Evolutionary conservation across 2,113 vertebrate species (phyloP).

Genomic region (Deroptyus accipitrinus): DNA sequence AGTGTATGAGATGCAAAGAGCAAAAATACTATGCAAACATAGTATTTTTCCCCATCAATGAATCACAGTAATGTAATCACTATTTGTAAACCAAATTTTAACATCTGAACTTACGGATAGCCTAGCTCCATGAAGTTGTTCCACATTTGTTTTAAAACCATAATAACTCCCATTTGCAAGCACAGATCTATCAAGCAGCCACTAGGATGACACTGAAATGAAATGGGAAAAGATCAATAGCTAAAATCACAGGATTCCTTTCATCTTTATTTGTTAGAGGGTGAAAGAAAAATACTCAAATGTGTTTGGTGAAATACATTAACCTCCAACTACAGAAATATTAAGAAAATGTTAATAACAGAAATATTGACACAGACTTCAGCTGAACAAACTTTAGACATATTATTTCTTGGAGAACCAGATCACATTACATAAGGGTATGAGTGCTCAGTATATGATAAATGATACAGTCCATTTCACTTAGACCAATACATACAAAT

Average conservation of each 20-base stretch:
- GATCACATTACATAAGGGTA: not conserved
- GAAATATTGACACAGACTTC: not conserved
- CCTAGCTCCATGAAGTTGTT: conserved; percentile 99
- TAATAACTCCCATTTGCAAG: conserved; percentile 98
- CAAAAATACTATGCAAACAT: not conserved
- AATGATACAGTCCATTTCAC: not conserved
- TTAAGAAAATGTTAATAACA: not conserved
- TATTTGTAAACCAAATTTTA: not conserved
- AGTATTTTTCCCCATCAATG: not conserved
- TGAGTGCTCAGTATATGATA: not conserved
- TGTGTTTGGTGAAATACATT: not conserved
- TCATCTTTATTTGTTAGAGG: not conserved
- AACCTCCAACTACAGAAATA: not conserved
- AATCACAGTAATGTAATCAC: not conserved
- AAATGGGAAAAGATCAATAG: not conserved
- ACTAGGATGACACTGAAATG: conserved; percentile 91
- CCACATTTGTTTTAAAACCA: conserved; percentile 99
- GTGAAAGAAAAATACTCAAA: not conserved
- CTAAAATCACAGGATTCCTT: not conserved
- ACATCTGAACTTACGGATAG: conserved; percentile 85
- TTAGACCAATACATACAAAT: not conserved
- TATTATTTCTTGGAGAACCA: not conserved
- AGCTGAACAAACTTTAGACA: not conserved
- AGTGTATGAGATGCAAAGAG: not conserved
- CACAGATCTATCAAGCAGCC: conserved; percentile 99